A percentile compares a stretch with the other conserved stretches of the same genome.
Evolutionary conservation across 2,113 vertebrate genomes (phyloP).

Genomic region (Phrynosoma platyrhinos): DNA sequence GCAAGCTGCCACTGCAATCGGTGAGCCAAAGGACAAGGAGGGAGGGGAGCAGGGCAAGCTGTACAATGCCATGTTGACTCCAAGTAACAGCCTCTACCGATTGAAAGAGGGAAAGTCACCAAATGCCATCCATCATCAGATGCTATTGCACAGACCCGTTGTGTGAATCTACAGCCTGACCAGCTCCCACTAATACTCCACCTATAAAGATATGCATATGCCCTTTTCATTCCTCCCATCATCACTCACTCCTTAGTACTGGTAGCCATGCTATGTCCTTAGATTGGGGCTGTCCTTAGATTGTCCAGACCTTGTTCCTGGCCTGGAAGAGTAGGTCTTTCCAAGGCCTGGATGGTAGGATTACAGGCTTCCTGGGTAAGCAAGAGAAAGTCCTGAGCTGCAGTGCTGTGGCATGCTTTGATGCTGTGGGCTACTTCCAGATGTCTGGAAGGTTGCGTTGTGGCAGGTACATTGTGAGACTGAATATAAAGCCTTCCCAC

Average conservation of each 20-base stretch:
- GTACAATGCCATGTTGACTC: neutral
- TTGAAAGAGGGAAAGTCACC: neutral
- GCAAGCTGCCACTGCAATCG: neutral
- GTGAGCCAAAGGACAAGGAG: neutral
- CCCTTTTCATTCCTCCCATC: neutral
- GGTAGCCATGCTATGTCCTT: neutral
- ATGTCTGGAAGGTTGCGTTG: neutral
- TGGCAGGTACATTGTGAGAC: neutral
- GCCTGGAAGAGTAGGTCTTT: neutral
- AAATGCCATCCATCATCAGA: no score
- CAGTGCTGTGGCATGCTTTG: no score
- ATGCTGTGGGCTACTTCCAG: neutral
- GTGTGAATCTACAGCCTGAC: neutral
- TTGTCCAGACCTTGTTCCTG: no score
- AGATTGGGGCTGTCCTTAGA: no score
- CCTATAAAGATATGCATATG: neutral
- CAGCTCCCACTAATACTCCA: neutral
- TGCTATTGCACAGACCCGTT: no score
- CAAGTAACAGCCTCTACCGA: neutral
- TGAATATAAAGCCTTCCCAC: neutral
- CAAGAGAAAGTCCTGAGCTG: neutral
- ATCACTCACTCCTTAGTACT: neutral
- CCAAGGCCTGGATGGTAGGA: neutral
- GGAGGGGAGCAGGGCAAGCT: neutral
- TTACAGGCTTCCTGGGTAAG: neutral